A percentile compares a stretch with the other conserved stretches of the same genome.
Evolutionary conservation across 2,888 invertebrate species (phyloP).

Genomic region (Lithophane semibrunnea): DNA sequence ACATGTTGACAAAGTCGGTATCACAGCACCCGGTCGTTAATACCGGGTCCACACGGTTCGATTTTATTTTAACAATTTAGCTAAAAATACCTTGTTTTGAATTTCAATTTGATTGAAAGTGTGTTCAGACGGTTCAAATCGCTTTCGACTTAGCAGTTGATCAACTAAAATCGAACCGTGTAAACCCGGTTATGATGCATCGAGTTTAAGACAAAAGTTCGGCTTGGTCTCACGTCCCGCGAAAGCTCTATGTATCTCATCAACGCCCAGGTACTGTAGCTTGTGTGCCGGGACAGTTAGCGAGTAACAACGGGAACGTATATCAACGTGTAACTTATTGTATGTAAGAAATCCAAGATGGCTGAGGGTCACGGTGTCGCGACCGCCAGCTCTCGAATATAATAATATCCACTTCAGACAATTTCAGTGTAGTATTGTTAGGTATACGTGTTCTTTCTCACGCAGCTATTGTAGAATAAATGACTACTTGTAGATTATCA

Average conservation of each 20-base stretch:
- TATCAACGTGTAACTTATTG: conserved; percentile 12
- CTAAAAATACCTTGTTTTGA: too few relatives aligned
- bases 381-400: conserved; percentile 38
- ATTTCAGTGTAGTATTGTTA: conserved; percentile 33
- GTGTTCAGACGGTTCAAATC: too few relatives aligned
- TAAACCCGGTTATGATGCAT: too few relatives aligned
- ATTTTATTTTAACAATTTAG: too few relatives aligned
- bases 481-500: background rate
- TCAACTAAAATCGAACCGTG: too few relatives aligned
- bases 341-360: conserved; percentile 28
- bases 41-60: too few relatives aligned
- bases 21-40: background rate
- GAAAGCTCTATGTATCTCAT: background rate
- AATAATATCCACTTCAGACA: conserved; percentile 5
- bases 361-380: background rate
- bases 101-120: too few relatives aligned
- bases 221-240: background rate
- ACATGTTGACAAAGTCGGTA: conserved; percentile 31
- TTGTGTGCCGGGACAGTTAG: conserved; percentile 1
- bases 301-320: background rate
- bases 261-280: background rate
- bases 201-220: background rate
- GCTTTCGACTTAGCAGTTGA: too few relatives aligned
- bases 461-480: conserved; percentile 13
- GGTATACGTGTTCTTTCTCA: conserved; percentile 10